A percentile compares a stretch with the other conserved stretches of the same genome.
phyloP scores from a whole-genome alignment of 2,888 invertebrate species.

The Oscheius sp. region DNA sequence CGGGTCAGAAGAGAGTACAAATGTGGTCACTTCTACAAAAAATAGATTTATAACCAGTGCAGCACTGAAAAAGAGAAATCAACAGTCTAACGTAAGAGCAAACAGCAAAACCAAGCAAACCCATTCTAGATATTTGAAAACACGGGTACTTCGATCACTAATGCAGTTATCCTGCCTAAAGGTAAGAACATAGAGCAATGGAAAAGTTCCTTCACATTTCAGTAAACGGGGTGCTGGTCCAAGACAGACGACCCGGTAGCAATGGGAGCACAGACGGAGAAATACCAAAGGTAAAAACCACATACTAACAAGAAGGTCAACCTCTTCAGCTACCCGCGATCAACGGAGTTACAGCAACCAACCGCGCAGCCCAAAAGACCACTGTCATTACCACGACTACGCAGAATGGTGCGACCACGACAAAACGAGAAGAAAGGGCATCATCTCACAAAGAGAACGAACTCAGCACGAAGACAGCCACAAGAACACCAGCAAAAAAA shows the following conservation, averaged over 20 bases:
- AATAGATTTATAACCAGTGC: constrained; percentile 36
- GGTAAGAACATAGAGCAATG: not conserved
- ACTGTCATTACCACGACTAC: not conserved
- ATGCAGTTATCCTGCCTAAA: not conserved
- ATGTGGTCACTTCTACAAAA: not conserved
- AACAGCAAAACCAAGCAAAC: not conserved
- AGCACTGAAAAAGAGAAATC: constrained; percentile 37
- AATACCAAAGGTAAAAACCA: constrained; percentile 13
- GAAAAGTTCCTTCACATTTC: not conserved
- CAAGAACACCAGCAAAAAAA: not conserved
- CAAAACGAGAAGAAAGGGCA: not conserved
- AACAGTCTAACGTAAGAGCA: constrained; percentile 23
- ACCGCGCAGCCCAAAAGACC: not conserved
- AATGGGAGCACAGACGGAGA: not conserved
- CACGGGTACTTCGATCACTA: not conserved
- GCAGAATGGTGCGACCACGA: not conserved
- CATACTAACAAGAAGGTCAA: too few species aligned
- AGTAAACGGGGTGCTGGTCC: not conserved
- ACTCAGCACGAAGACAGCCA: not conserved
- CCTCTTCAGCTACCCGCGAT: too few species aligned
- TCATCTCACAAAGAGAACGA: not conserved
- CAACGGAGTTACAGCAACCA: not conserved
- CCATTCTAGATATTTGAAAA: constrained; percentile 21
- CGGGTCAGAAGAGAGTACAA: constrained; percentile 12
- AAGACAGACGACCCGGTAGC: not conserved